Evolutionary conservation across 2,113 vertebrate species (phyloP).

Genomic region (Edolisoma coerulescens): DNA sequence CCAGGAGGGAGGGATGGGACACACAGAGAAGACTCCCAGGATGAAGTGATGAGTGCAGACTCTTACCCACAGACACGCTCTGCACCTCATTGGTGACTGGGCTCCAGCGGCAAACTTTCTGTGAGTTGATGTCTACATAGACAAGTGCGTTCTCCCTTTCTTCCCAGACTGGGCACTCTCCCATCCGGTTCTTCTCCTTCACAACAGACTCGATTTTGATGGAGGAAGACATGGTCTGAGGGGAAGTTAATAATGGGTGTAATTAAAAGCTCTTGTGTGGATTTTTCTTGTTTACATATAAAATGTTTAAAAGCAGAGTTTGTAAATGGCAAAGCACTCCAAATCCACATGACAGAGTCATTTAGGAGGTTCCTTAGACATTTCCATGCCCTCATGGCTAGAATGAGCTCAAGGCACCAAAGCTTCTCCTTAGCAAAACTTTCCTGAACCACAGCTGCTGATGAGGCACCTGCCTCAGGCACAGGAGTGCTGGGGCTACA

Average conservation of each 20-base stretch:
- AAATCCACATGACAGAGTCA: not conserved
- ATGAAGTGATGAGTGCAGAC: fast-evolving
- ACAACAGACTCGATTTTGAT: conserved; percentile 79
- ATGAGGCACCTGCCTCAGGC: not conserved
- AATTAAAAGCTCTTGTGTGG: not conserved
- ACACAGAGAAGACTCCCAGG: not conserved
- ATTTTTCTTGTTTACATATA: not conserved
- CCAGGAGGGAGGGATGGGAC: not conserved
- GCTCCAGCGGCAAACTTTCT: conserved; percentile 81
- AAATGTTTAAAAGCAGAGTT: not conserved
- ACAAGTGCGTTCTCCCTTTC: conserved; percentile 76
- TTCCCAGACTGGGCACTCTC: conserved; percentile 87
- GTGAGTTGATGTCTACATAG: conserved; percentile 80
- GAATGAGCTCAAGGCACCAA: not conserved
- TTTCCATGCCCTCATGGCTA: not conserved
- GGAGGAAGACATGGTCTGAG: conserved; percentile 75
- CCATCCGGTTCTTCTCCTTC: conserved; percentile 72
- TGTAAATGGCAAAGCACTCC: not conserved
- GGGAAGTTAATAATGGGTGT: not conserved
- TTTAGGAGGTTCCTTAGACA: not conserved
- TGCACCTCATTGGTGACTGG: conserved; percentile 70
- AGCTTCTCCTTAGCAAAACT: not conserved
- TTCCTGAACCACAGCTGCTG: not conserved
- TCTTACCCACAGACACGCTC: conserved; percentile 74
- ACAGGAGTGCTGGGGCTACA: not conserved